Evolutionary conservation across 2,888 invertebrate genomes (phyloP).

Genomic region (Perdita meconis): DNA sequence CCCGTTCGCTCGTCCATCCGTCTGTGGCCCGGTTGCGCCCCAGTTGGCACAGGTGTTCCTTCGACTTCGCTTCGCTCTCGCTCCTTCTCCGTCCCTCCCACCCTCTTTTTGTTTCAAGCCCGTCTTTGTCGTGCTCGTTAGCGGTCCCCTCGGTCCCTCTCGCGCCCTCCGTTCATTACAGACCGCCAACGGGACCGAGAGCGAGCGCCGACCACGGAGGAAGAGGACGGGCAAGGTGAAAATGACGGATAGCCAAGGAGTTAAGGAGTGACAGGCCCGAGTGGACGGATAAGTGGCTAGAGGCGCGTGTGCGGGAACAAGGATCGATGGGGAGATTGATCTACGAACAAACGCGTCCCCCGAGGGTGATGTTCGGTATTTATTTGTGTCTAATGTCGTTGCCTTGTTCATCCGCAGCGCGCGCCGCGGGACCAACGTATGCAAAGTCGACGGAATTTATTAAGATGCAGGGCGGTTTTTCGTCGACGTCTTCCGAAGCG

Average conservation of each 20-base stretch:
- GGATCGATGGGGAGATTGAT: slow-evolving; percentile 34
- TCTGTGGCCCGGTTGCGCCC: slow-evolving; percentile 79
- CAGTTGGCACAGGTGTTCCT: slow-evolving; percentile 84
- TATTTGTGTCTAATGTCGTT: neutral
- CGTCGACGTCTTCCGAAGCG: slow-evolving; percentile 6
- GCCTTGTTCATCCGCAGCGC: slow-evolving; percentile 13
- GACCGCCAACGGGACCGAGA: slow-evolving; percentile 63
- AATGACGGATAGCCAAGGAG: slow-evolving; percentile 64
- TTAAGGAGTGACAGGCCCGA: slow-evolving; percentile 46
- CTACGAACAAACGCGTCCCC: neutral
- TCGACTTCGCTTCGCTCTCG: slow-evolving; percentile 64
- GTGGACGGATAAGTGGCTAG: slow-evolving; percentile 38
- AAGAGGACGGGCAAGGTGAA: slow-evolving; percentile 38
- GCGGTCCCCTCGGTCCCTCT: slow-evolving; percentile 22
- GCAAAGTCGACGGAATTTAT: slow-evolving; percentile 17
- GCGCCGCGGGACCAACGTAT: slow-evolving; percentile 15
- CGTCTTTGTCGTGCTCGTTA: slow-evolving; percentile 21
- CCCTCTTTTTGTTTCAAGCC: slow-evolving; percentile 38
- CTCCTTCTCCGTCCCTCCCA: slow-evolving; percentile 35
- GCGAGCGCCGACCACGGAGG: slow-evolving; percentile 30
- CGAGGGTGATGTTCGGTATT: neutral
- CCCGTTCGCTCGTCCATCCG: slow-evolving; percentile 79
- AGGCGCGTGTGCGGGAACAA: neutral
- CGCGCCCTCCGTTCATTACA: slow-evolving; percentile 57
- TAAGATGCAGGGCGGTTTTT: slow-evolving; percentile 25